Conservation (phyloP, 2,888 invertebrate genomes). For the Lasioglossum pauxillum region DNA sequence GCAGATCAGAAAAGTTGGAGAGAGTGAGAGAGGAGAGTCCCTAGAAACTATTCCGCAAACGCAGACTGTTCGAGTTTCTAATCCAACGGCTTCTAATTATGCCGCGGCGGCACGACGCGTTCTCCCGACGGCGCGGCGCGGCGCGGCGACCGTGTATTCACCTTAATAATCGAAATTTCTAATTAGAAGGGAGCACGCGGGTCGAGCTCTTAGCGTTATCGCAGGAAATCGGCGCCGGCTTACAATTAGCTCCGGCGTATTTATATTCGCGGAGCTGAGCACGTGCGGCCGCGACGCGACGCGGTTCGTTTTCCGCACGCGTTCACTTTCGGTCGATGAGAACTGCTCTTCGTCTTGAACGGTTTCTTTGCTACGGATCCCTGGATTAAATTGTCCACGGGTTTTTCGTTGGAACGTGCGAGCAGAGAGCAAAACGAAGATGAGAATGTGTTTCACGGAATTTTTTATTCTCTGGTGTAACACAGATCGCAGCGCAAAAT, state of each 20-base stretch:
- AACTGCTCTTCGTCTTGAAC: neutral
- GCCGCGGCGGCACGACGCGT: neutral
- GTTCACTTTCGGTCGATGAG: neutral
- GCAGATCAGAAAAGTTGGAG: neutral
- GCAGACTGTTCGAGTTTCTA: conserved; percentile 18
- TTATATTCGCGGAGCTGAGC: conserved; percentile 33
- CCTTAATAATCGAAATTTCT: conserved; percentile 58
- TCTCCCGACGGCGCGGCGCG: neutral
- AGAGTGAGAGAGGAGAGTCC: neutral
- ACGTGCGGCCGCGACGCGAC: conserved; percentile 7
- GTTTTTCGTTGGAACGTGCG: neutral
- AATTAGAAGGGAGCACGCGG: conserved; percentile 53
- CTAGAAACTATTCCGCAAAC: neutral
- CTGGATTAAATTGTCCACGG: neutral
- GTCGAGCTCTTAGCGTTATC: conserved; percentile 50
- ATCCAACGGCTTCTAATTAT: conserved; percentile 42
- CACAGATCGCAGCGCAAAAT: neutral
- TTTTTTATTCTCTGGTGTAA: too few relatives aligned
- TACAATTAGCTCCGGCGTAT: conserved; percentile 45
- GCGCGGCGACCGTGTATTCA: conserved; percentile 21
- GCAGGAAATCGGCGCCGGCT: conserved; percentile 43
- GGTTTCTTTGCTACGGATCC: neutral
- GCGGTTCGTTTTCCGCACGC: neutral
- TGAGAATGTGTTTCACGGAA: neutral
- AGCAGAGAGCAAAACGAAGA: neutral